Conservation (phyloP, 2,888 invertebrate genomes). For the Dicranocentrus wangi region DNA sequence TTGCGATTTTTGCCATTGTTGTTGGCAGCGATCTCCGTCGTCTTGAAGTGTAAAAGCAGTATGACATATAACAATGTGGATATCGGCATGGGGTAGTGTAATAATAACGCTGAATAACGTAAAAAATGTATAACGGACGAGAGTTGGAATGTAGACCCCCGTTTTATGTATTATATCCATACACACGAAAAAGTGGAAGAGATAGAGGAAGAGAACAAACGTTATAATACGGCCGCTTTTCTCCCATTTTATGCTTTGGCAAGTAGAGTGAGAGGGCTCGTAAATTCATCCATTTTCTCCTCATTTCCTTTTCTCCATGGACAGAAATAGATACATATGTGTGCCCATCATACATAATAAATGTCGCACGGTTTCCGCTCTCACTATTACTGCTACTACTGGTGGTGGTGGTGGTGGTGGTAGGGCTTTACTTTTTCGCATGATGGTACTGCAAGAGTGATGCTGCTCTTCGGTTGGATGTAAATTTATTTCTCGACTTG, state of each 20-base stretch:
- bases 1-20: too few species aligned
- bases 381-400: conserved; percentile 42
- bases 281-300: conserved; percentile 64
- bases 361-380: conserved; percentile 63
- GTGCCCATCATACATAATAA: conserved; percentile 64
- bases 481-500: conserved; percentile 58
- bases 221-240: conserved; percentile 54
- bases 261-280: conserved; percentile 61
- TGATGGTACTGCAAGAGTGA: conserved; percentile 28
- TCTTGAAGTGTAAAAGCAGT: too few species aligned
- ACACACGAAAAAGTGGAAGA: conserved; percentile 41
- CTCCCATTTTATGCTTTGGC: conserved; percentile 60
- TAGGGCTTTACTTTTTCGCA: too few species aligned
- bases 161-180: too few species aligned
- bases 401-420: too few species aligned
- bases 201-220: conserved; percentile 32
- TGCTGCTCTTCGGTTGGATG: conserved; percentile 42
- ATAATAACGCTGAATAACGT: too few species aligned
- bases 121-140: too few species aligned
- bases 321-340: conserved; percentile 62
- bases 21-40: too few species aligned
- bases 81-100: too few species aligned
- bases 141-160: too few species aligned
- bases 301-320: conserved; percentile 63
- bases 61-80: too few species aligned